Conservation (phyloP, 2,797 vertebrate species). For the Hipposideros larvatus region DNA sequence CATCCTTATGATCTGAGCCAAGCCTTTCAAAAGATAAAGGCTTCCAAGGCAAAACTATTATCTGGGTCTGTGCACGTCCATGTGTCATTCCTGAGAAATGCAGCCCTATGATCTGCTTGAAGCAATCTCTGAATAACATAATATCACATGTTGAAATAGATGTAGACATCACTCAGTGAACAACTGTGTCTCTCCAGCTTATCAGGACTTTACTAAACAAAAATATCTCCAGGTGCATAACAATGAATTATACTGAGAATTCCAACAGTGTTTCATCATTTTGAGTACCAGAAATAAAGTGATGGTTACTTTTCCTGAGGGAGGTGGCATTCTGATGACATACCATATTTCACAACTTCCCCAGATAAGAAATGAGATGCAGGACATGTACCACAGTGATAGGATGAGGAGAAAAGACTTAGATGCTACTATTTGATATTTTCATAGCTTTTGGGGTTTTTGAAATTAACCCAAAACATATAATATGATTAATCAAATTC, state of each 20-base stretch:
- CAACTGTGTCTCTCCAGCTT: not conserved
- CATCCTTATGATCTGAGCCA: not conserved
- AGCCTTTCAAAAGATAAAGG: not conserved
- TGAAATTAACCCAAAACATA: slow-evolving; percentile 51
- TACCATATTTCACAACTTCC: not conserved
- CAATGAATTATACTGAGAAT: slow-evolving; percentile 24
- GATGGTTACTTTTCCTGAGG: not conserved
- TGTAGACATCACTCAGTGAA: not conserved
- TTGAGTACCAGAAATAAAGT: not conserved
- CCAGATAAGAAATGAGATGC: slow-evolving; percentile 32
- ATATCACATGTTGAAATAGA: not conserved
- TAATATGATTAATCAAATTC: slow-evolving; percentile 21
- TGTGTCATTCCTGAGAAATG: not conserved
- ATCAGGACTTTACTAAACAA: slow-evolving; percentile 21
- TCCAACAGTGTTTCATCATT: not conserved
- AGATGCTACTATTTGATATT: not conserved
- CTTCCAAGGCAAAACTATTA: slow-evolving; percentile 5
- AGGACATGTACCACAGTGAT: not conserved
- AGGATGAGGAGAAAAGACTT: not conserved
- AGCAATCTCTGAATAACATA: not conserved
- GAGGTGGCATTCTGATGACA: slow-evolving; percentile 54
- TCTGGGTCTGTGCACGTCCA: not conserved
- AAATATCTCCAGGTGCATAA: not conserved
- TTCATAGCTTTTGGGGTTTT: slow-evolving; percentile 48
- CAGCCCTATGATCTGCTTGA: not conserved